Base-by-base conservation (phyloP, 1,140 invertebrate genomes). In the Nasonia vitripennis region DNA sequence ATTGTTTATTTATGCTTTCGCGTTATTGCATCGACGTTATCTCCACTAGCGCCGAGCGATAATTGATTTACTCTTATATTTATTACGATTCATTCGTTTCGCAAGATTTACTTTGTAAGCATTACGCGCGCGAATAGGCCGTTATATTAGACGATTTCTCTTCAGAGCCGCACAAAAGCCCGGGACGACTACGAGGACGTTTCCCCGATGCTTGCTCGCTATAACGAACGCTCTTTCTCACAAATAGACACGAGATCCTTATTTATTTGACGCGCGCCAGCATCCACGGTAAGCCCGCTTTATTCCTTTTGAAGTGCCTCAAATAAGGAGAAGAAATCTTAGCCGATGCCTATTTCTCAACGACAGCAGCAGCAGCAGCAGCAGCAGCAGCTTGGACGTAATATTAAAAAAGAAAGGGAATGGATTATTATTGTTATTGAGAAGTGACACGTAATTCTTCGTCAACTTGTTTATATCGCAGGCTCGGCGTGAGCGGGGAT, bases 161-260 rank as follows among this genome's bases (percentile, higher is more conserved):
- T 41, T 62, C 55, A 20, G 17, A 62, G 20, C 55, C 55, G 6
- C 17, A 62, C 20, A 62, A 62, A 62, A 62, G 55, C 51, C 10
- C 10, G 48, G 48, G 51, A 55, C 51, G 51, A 55, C 51, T 14
- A 55, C 14, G 51, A 55, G 12, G 51, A 20, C 14, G 51, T 55
- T 45, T 62, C 48, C 23, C n/a, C 27, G 51, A 55, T 27, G 27
- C 55, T 27, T 51, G 14, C 55, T 55, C 4, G 41, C 51, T 67
- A 34, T 67, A 78, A 78, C 37, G 41, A 77, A 34, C 14, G 45
- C 37, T 67, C 74, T 51, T 77, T 27, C 51, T 48, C 55, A 62
- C 74, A 77, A 77, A 78, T 83, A 68, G 75, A 83, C 31, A 41
- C 23, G n/a, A 83, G 75, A 78, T 84, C 78, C 67, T 79, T 78